Evolutionary conservation across 2,888 invertebrate species (phyloP).

Genomic region (Atherix ibis): DNA sequence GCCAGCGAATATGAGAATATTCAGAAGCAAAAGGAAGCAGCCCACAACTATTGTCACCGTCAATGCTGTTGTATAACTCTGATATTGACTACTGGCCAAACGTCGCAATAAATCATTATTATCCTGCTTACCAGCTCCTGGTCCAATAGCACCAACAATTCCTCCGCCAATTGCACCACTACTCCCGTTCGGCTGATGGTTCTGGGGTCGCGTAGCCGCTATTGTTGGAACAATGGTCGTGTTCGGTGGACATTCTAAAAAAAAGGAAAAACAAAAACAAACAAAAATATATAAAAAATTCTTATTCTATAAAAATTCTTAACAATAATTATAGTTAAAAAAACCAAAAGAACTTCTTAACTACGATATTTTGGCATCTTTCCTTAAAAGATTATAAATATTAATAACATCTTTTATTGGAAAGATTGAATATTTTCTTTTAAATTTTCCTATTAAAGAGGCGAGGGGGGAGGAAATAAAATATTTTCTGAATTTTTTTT

Average conservation of each 20-base stretch:
- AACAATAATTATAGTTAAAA: too few species aligned
- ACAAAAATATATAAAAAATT: background rate
- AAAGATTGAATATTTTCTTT: too few species aligned
- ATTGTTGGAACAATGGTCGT: conserved; percentile 32
- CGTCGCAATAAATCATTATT: conserved; percentile 58
- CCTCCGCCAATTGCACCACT: conserved; percentile 9
- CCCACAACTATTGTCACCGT: conserved; percentile 79
- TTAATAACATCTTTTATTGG: too few species aligned
- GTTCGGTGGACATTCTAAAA: conserved; percentile 53
- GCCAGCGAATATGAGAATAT: conserved; percentile 75
- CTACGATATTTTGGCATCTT: too few species aligned
- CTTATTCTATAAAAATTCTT: too few species aligned
- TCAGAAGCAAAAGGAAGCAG: conserved; percentile 63
- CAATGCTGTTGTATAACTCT: conserved; percentile 76
- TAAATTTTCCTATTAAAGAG: too few species aligned
- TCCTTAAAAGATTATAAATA: too few species aligned
- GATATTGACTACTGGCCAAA: conserved; percentile 62
- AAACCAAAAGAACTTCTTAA: too few species aligned
- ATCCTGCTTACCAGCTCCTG: conserved; percentile 27
- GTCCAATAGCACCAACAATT: conserved; percentile 3
- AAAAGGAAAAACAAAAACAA: background rate
- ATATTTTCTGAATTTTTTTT: too few species aligned
- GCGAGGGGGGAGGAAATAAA: too few species aligned
- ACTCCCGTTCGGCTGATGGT: conserved; percentile 13
- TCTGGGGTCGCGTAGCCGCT: conserved; percentile 19